These are phyloP conservation scores for Chelmon rostratus DNA, from an alignment of 2,797 vertebrate species.

Conservation along the genomic window DNA sequence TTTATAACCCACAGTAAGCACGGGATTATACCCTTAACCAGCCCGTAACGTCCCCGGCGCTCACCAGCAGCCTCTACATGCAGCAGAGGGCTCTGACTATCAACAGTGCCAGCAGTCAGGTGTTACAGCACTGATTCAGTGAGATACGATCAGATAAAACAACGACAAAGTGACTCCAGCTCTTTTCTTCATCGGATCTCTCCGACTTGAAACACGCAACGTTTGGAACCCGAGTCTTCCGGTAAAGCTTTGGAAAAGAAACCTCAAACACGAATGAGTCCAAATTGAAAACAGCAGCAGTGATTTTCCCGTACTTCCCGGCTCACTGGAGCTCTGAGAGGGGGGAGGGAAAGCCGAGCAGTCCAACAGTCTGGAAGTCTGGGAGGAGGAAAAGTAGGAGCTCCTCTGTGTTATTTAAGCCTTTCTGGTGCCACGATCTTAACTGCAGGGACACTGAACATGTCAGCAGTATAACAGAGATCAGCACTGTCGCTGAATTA, in stretches of 20 bases:
- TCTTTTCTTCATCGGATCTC: not conserved
- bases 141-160: not conserved
- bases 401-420: conserved; percentile 17
- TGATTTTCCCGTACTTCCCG: conserved; percentile 31
- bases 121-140: not conserved
- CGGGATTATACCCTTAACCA: conserved; percentile 51
- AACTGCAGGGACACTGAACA: not conserved
- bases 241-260: not conserved
- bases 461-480: no score
- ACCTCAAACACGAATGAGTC: not conserved
- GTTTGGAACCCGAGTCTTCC: not conserved
- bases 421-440: conserved; percentile 22
- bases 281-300: conserved; percentile 6
- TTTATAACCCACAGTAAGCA: conserved; percentile 48
- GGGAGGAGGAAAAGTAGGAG: not conserved
- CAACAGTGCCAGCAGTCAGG: not conserved
- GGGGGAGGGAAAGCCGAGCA: conserved; percentile 18
- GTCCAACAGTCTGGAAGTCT: conserved; percentile 3
- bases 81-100: conserved; percentile 22
- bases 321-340: conserved; percentile 8
- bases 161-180: not conserved
- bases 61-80: conserved; percentile 8
- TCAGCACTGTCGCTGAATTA: no score
- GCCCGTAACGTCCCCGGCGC: not conserved
- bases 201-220: not conserved